Evolutionary conservation across 2,888 invertebrate genomes (phyloP).

Genomic region (Zelleria hepariella): DNA sequence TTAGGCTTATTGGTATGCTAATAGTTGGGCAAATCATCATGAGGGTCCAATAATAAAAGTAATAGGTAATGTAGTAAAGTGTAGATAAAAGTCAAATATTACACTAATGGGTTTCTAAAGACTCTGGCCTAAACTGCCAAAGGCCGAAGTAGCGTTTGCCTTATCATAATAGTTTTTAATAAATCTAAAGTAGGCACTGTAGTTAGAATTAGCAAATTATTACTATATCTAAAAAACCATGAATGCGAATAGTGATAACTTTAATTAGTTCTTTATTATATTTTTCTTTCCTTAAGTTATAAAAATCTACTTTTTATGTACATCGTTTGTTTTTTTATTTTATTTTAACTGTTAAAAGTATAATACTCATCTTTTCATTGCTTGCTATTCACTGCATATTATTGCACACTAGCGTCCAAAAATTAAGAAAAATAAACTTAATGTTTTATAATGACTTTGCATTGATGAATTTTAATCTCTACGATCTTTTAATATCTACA

Average conservation of each 20-base stretch:
- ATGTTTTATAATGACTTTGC: background rate
- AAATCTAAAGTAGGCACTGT: slow-evolving; percentile 21
- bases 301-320: background rate
- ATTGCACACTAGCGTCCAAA: background rate
- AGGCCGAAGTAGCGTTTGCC: background rate
- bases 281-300: background rate
- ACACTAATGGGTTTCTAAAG: background rate
- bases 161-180: background rate
- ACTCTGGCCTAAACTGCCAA: background rate
- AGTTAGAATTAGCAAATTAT: slow-evolving; percentile 18
- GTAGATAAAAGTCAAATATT: background rate
- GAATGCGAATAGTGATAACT: background rate
- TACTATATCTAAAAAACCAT: background rate
- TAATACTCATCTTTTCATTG: background rate
- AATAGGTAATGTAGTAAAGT: too few relatives aligned
- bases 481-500: background rate
- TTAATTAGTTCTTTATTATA: background rate
- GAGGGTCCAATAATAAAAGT: too few relatives aligned
- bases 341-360: background rate
- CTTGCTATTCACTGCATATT: background rate
- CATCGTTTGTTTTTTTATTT: background rate
- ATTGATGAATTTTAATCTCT: background rate
- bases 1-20: background rate
- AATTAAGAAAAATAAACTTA: background rate
- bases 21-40: too few relatives aligned